These are phyloP conservation scores for Tethya wilhelma DNA, from an alignment of 37 sponge, comb jelly and placozoan genomes.

Conservation along the genomic window DNA sequence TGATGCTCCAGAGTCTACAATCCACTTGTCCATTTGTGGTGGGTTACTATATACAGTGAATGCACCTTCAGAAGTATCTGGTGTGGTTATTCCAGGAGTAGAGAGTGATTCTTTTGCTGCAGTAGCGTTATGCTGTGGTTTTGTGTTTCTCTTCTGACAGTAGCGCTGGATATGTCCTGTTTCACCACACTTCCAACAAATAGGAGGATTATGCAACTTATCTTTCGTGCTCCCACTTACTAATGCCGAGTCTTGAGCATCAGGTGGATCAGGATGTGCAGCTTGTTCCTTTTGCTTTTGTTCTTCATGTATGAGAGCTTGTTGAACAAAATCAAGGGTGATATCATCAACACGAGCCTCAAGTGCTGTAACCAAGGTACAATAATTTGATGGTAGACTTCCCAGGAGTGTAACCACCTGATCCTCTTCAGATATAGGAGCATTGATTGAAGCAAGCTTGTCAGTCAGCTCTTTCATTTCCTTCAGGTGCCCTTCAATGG, in stretches of 20 bases:
- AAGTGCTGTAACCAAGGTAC: conserved; percentile 57
- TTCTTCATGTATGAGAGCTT: conserved; percentile 56
- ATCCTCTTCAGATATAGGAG: conserved; percentile 53
- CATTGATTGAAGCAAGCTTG: conserved; percentile 48
- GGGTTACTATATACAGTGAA: too few species aligned
- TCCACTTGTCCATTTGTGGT: conserved; percentile 24
- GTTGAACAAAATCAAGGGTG: conserved; percentile 33
- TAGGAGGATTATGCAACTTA: background rate
- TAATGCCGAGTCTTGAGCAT: background rate
- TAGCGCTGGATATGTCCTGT: conserved; percentile 35
- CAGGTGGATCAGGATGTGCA: background rate
- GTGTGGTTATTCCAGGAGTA: too few species aligned
- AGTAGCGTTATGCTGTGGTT: too few species aligned
- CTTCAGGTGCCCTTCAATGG: conserved; percentile 50
- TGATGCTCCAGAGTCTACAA: conserved; percentile 56
- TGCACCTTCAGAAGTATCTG: too few species aligned
- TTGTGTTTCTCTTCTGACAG: conserved; percentile 32
- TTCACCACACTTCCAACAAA: conserved; percentile 29
- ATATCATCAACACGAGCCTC: conserved; percentile 52
- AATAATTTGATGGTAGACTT: conserved; percentile 39
- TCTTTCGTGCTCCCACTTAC: conserved; percentile 27
- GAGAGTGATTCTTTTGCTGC: too few species aligned
- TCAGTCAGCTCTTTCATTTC: conserved; percentile 65
- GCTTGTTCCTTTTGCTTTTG: conserved; percentile 16
- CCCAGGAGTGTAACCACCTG: conserved; percentile 56